phyloP scores from a whole-genome alignment of 2,113 vertebrate species.

The Cervus canadensis region DNA sequence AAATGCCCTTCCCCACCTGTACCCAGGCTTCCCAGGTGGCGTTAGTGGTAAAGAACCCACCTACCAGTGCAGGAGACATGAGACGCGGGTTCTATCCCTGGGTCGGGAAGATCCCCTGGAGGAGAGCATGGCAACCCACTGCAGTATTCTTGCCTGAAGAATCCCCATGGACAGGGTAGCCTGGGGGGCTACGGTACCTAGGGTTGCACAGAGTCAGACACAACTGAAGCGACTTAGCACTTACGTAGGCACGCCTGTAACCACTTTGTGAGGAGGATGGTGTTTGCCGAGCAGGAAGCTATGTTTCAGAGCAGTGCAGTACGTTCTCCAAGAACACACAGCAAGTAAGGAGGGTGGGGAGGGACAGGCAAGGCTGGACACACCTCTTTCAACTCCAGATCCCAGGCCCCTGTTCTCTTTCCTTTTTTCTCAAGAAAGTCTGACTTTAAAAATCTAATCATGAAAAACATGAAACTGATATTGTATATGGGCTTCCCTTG shows the following conservation, averaged over 20 bases:
- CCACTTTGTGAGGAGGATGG: background rate
- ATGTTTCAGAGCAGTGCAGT: background rate
- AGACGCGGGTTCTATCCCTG: rapidly evolving
- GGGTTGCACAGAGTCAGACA: background rate
- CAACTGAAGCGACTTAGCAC: background rate
- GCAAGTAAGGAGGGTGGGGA: background rate
- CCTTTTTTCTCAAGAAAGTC: background rate
- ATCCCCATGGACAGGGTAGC: background rate
- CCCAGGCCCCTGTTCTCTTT: background rate
- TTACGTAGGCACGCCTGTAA: background rate
- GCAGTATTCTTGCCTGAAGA: background rate
- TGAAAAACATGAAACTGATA: background rate
- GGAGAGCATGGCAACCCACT: background rate
- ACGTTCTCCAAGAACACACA: background rate
- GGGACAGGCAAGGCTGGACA: background rate
- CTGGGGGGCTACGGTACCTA: background rate
- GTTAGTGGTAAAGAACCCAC: background rate
- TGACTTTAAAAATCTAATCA: background rate
- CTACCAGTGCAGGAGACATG: background rate
- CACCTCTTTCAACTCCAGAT: background rate
- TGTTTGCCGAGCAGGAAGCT: background rate
- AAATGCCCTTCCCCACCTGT: background rate
- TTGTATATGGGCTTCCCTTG: background rate
- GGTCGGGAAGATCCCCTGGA: background rate
- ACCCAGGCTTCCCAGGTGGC: background rate